Percentiles rank a stretch among this genome's conserved stretches.
Conservation (phyloP, 2,888 invertebrate species). For the Pandemis cinnamomeana region DNA sequence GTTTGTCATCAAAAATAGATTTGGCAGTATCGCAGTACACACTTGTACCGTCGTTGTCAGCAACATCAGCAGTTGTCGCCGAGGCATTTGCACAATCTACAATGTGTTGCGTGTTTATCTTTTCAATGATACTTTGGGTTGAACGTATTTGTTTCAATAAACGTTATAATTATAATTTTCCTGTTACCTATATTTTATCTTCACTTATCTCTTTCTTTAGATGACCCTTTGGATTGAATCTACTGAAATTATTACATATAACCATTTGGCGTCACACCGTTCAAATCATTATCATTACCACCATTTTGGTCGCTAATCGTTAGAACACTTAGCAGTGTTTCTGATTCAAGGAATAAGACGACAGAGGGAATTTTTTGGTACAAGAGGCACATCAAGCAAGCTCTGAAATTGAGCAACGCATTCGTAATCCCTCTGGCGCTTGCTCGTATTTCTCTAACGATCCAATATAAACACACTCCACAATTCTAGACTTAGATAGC, state of each 20-base stretch:
- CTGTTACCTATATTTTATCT: background rate
- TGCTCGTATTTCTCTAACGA: background rate
- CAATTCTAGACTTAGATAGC: background rate
- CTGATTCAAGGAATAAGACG: background rate
- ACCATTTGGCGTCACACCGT: background rate
- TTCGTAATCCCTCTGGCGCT: background rate
- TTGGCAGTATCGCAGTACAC: slow-evolving; percentile 33
- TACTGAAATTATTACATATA: background rate
- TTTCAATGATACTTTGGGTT: background rate
- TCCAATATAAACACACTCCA: background rate
- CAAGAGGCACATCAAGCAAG: background rate
- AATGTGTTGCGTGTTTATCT: slow-evolving; percentile 3
- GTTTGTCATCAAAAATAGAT: slow-evolving; percentile 41
- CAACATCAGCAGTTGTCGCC: slow-evolving; percentile 28
- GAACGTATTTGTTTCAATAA: no score
- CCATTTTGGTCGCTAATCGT: background rate
- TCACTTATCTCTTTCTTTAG: background rate
- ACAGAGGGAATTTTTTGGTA: background rate
- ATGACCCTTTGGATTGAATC: no score
- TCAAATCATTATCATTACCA: background rate
- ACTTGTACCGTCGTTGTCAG: slow-evolving; percentile 25
- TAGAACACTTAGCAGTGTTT: background rate
- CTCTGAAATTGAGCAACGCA: background rate
- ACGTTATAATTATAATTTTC: background rate
- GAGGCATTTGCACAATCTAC: slow-evolving; percentile 31